Evolutionary conservation across 2,888 invertebrate genomes (phyloP).

Genomic region (Trissolcus brochymenae): DNA sequence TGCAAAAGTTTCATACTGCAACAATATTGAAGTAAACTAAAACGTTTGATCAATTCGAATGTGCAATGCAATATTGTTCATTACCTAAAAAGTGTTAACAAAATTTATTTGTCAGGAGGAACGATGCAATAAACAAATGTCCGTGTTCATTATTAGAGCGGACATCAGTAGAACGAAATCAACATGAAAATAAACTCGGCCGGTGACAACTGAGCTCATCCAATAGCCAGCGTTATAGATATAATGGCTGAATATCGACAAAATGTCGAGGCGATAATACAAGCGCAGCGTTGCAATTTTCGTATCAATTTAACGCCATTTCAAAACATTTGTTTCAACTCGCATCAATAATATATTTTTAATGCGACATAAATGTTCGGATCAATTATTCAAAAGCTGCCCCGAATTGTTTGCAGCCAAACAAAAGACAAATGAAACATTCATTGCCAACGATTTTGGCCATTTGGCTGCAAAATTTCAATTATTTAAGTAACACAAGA

Average conservation of each 20-base stretch:
- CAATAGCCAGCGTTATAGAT: constrained; percentile 31
- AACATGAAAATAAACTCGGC: constrained; percentile 31
- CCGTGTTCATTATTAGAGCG: constrained; percentile 40
- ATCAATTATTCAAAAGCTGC: constrained; percentile 21
- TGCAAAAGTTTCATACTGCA: too few relatives aligned
- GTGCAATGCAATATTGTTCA: too few relatives aligned
- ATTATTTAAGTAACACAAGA: background rate
- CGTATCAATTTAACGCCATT: constrained; percentile 45
- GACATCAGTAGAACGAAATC: constrained; percentile 33
- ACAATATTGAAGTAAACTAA: too few relatives aligned
- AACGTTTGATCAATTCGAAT: too few relatives aligned
- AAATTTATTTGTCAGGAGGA: too few relatives aligned
- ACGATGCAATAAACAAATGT: constrained; percentile 8
- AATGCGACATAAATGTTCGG: constrained; percentile 48
- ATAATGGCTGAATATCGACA: constrained; percentile 55
- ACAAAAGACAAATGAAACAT: constrained; percentile 22
- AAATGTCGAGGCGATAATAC: constrained; percentile 53
- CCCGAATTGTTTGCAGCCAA: constrained; percentile 15
- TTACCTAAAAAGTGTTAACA: too few relatives aligned
- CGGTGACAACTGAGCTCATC: constrained; percentile 45
- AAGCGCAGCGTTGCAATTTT: constrained; percentile 48
- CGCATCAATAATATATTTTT: constrained; percentile 49
- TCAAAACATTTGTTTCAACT: constrained; percentile 52
- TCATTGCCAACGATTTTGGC: constrained; percentile 16
- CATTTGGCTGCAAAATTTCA: constrained; percentile 11